These are phyloP conservation scores for Epinephelus cyanopodus DNA, from an alignment of 2,113 vertebrate species.

Conservation along the genomic window DNA sequence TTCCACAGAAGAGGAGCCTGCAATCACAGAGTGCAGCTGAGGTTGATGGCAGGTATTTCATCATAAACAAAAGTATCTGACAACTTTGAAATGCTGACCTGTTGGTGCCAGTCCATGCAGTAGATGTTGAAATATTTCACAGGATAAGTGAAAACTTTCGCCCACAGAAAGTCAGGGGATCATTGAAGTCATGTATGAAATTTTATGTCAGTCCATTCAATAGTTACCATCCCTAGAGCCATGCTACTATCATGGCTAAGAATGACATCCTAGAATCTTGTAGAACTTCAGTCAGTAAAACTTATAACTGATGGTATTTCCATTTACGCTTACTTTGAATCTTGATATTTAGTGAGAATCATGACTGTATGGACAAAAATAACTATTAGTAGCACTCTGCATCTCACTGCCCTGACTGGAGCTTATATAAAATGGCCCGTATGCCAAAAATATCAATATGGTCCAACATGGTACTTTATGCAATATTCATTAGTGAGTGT, in stretches of 20 bases:
- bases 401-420: not conserved
- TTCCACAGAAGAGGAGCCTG: too few relatives aligned
- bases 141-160: too few relatives aligned
- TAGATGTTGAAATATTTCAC: not conserved
- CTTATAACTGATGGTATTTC: not conserved
- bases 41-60: not conserved
- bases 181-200: not conserved
- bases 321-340: not conserved
- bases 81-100: not conserved
- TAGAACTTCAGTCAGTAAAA: not conserved
- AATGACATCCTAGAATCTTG: not conserved
- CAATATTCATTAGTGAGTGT: conserved; percentile 30
- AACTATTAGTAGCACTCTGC: not conserved
- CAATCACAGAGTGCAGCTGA: not conserved
- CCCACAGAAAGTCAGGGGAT: not conserved
- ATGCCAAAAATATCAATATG: conserved; percentile 19
- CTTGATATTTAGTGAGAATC: not conserved
- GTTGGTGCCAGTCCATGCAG: not conserved
- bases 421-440: conserved; percentile 17
- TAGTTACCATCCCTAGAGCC: not conserved
- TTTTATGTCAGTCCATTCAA: not conserved
- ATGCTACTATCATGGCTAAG: not conserved
- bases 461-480: conserved; percentile 23
- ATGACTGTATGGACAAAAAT: not conserved
- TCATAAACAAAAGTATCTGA: not conserved